Percentiles rank a stretch among this genome's conserved stretches.
Conservation (phyloP, 2,113 vertebrate genomes). For the Crotalus horridus region DNA sequence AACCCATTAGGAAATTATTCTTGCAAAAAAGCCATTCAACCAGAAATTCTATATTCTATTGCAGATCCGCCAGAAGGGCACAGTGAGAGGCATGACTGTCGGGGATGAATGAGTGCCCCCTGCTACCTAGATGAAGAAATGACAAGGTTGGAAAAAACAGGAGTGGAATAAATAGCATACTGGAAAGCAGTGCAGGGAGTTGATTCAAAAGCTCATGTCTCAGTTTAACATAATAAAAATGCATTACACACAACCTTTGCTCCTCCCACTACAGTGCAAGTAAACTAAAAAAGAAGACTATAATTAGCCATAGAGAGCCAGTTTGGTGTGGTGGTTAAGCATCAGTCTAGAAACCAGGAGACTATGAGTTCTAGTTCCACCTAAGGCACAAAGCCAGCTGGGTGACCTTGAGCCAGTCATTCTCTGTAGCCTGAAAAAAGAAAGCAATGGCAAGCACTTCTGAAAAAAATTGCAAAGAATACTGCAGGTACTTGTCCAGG, state of each 20-base stretch:
- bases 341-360: not conserved
- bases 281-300: too few relatives aligned
- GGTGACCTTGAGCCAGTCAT: not conserved
- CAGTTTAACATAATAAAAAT: not conserved
- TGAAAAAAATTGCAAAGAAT: not conserved
- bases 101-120: constrained; percentile 53
- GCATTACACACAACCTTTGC: not conserved
- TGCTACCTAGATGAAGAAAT: constrained; percentile 4
- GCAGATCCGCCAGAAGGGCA: constrained; percentile 55
- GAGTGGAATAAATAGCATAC: not conserved
- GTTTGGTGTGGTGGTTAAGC: not conserved
- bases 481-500: not conserved
- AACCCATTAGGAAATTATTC: too few relatives aligned
- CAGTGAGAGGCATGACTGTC: constrained; percentile 57
- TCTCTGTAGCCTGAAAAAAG: not conserved
- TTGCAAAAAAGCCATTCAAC: not conserved
- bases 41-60: not conserved
- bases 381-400: not conserved
- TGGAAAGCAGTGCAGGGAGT: not conserved
- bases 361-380: not conserved
- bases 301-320: not conserved
- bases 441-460: not conserved
- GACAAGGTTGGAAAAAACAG: not conserved
- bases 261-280: too few relatives aligned
- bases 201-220: not conserved